These are phyloP conservation scores for Brenthis hecate DNA, from an alignment of 2,888 invertebrate species.

Conservation along the genomic window DNA sequence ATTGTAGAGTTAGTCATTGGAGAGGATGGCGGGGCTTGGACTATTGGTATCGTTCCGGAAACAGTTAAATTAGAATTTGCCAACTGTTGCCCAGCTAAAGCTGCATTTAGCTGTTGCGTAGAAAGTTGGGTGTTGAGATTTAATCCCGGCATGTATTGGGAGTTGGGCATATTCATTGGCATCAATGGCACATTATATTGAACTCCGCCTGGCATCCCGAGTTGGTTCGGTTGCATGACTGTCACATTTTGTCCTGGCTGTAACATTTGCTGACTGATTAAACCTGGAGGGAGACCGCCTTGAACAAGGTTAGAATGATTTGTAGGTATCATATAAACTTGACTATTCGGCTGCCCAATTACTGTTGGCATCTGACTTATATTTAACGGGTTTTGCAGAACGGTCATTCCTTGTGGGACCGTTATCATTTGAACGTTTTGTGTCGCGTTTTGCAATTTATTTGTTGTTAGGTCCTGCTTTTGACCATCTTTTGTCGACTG, in stretches of 20 bases:
- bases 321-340: slow-evolving; percentile 76
- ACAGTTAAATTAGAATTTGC: slow-evolving; percentile 58
- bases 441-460: slow-evolving; percentile 64
- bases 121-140: slow-evolving; percentile 73
- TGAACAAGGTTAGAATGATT: slow-evolving; percentile 70
- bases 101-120: slow-evolving; percentile 73
- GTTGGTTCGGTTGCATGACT: slow-evolving; percentile 74
- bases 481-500: slow-evolving; percentile 69
- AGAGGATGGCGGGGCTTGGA: slow-evolving; percentile 66
- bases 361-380: slow-evolving; percentile 70
- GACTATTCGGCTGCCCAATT: slow-evolving; percentile 70
- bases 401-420: slow-evolving; percentile 75
- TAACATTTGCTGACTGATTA: slow-evolving; percentile 68
- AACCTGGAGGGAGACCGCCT: slow-evolving; percentile 58
- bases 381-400: slow-evolving; percentile 71
- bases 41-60: slow-evolving; percentile 68
- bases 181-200: slow-evolving; percentile 74
- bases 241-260: slow-evolving; percentile 74
- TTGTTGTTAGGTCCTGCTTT: slow-evolving; percentile 62
- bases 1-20: slow-evolving; percentile 58
- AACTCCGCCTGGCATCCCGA: slow-evolving; percentile 69
- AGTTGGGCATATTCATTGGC: slow-evolving; percentile 73
- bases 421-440: slow-evolving; percentile 79
- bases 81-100: slow-evolving; percentile 68
- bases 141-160: slow-evolving; percentile 72